These are phyloP conservation scores for Scyliorhinus canicula DNA, from an alignment of 2,797 vertebrate genomes.

Conservation along the genomic window DNA sequence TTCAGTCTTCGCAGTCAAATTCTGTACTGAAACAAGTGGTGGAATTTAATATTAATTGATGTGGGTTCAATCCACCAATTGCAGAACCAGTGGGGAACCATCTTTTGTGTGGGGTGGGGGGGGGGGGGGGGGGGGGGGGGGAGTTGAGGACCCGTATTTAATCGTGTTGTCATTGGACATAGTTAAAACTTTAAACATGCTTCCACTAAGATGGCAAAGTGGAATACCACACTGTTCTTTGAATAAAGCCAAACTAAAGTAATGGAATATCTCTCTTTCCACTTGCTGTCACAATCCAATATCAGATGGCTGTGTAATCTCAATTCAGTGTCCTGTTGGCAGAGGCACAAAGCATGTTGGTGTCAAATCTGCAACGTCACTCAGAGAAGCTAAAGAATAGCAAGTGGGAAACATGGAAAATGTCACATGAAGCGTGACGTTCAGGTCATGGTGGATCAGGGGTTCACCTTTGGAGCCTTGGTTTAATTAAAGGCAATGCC, in stretches of 20 bases:
- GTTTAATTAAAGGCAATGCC: not conserved
- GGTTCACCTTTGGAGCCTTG: not conserved
- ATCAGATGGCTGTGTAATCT: not conserved
- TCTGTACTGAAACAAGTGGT: not conserved
- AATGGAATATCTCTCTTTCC: not conserved
- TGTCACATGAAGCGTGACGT: not conserved
- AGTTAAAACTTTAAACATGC: not conserved
- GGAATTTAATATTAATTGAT: no score
- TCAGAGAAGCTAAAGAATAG: not conserved
- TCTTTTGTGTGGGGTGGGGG: no score
- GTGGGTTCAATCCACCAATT: no score
- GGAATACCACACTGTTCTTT: not conserved
- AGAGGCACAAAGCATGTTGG: not conserved
- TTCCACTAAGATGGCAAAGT: not conserved
- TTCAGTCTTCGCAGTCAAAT: not conserved
- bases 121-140: no score
- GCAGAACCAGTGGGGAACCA: no score
- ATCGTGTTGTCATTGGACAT: no score
- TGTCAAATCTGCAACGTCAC: not conserved
- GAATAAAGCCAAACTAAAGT: not conserved
- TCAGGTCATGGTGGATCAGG: not conserved
- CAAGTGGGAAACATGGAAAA: not conserved
- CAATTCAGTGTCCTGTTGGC: not conserved
- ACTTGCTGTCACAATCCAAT: not conserved
- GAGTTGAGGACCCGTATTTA: no score